Evolutionary conservation across 2,888 invertebrate species (phyloP).

Genomic region (Seira sanloemensis): DNA sequence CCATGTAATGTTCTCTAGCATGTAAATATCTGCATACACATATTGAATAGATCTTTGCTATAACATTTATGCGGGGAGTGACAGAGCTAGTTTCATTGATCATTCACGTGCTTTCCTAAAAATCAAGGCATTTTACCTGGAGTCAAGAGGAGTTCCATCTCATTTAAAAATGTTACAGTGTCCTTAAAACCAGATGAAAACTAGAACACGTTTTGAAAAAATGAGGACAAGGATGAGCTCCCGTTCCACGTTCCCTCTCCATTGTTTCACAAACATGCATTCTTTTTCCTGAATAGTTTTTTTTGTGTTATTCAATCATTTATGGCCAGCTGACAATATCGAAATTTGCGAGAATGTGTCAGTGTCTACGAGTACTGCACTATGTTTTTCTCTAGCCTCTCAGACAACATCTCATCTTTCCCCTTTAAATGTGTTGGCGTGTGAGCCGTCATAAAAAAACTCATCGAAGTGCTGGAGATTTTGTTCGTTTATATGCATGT

Average conservation of each 20-base stretch:
- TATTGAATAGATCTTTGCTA: neutral
- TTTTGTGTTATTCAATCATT: constrained; percentile 9
- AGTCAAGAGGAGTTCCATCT: neutral
- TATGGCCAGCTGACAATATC: neutral
- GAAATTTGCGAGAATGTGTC: neutral
- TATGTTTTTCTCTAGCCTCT: neutral
- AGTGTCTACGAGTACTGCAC: neutral
- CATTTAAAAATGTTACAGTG: neutral
- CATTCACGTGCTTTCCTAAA: neutral
- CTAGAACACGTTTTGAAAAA: neutral
- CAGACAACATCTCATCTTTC: neutral
- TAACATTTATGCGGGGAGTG: neutral
- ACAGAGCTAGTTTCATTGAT: too few species aligned
- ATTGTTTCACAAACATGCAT: neutral
- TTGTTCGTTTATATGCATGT: neutral
- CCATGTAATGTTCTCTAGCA: neutral
- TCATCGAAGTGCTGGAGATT: neutral
- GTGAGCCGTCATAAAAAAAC: neutral
- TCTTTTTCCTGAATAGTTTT: neutral
- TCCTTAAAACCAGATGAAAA: neutral
- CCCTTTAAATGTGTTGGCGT: neutral
- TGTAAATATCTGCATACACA: neutral
- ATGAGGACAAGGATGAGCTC: constrained; percentile 13
- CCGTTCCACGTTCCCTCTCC: neutral
- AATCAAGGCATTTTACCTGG: neutral